Evolutionary conservation across 2,113 vertebrate genomes (phyloP).

Genomic region (Periophthalmus modestus): DNA sequence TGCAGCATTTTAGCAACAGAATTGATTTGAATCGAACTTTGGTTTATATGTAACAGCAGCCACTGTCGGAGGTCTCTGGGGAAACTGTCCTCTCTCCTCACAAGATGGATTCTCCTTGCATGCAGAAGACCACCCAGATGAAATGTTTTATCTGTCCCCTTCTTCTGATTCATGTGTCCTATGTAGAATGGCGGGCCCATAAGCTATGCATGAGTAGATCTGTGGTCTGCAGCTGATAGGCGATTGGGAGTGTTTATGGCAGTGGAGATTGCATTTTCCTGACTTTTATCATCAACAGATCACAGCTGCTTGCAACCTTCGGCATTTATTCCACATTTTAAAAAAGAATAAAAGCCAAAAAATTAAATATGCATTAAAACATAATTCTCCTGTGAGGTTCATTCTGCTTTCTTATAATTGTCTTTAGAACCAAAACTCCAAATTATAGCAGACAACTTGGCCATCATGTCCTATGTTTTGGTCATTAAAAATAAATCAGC

Average conservation of each 20-base stretch:
- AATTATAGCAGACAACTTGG: too few species aligned
- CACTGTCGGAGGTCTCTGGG: constrained; percentile 28
- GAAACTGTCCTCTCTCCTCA: constrained; percentile 27
- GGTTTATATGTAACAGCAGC: background rate
- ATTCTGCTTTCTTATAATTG: too few species aligned
- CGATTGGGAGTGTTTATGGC: constrained; percentile 11
- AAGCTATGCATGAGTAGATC: constrained; percentile 17
- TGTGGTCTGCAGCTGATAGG: constrained; percentile 23
- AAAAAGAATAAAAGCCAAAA: background rate
- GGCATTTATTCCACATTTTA: background rate
- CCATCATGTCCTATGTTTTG: too few species aligned
- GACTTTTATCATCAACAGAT: background rate
- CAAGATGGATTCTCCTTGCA: constrained; percentile 56
- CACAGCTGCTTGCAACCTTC: background rate
- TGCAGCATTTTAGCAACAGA: background rate
- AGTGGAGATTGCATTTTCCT: background rate
- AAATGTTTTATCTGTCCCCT: constrained; percentile 47
- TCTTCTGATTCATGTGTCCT: constrained; percentile 54
- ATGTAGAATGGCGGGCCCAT: constrained; percentile 44
- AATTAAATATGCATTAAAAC: background rate
- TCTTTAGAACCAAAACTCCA: too few species aligned
- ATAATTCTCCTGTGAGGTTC: background rate
- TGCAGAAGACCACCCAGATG: constrained; percentile 48
- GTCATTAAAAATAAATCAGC: too few species aligned
- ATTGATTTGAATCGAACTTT: too few species aligned